Percentiles rank a stretch among this genome's conserved stretches.
Evolutionary conservation across 2,888 invertebrate species (phyloP).

Genomic region (Erannis defoliaria): DNA sequence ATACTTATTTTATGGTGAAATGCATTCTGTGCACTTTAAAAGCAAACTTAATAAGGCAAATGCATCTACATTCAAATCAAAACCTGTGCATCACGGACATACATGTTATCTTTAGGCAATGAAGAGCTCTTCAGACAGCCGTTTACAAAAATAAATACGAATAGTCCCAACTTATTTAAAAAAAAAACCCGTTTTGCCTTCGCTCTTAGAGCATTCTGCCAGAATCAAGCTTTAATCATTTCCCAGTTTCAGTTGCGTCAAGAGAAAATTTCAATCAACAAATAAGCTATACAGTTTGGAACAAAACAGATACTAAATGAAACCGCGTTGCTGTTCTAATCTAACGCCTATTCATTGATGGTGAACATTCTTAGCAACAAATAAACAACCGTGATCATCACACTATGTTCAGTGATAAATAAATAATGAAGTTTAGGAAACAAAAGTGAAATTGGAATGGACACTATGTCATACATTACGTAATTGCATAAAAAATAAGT

Average conservation of each 20-base stretch:
- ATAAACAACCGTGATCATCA: constrained; percentile 19
- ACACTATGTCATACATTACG: background rate
- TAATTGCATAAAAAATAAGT: background rate
- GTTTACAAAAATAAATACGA: too few relatives aligned
- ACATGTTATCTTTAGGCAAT: too few relatives aligned
- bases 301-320: background rate
- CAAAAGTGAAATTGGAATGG: background rate
- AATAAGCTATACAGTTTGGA: too few relatives aligned
- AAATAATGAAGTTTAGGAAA: background rate
- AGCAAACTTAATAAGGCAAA: constrained; percentile 2
- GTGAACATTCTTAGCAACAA: background rate
- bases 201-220: too few relatives aligned
- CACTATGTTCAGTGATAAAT: constrained; percentile 23
- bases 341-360: background rate
- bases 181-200: too few relatives aligned
- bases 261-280: too few relatives aligned
- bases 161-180: too few relatives aligned
- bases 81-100: too few relatives aligned
- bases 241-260: too few relatives aligned
- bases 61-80: background rate
- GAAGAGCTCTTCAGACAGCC: too few relatives aligned
- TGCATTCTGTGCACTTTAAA: constrained; percentile 20
- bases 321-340: background rate
- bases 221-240: too few relatives aligned
- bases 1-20: constrained; percentile 5